Evolutionary conservation across 2,888 invertebrate genomes (phyloP).

Genomic region (Brassicogethes aeneus): DNA sequence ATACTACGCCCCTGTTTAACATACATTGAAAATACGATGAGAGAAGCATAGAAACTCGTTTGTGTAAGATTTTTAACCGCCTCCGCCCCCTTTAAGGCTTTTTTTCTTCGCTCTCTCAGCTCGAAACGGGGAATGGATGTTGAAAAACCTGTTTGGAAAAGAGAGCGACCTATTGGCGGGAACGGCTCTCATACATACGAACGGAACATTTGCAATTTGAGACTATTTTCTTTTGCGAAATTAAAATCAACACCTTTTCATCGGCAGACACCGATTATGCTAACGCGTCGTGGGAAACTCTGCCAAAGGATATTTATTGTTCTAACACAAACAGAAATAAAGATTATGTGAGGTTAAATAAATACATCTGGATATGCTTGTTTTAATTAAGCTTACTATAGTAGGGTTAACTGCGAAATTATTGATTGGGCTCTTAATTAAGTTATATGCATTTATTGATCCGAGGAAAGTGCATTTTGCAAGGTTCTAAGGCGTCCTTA

Average conservation of each 20-base stretch:
- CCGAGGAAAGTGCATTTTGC: too few species aligned
- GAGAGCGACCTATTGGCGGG: conserved; percentile 15
- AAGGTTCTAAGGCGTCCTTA: too few species aligned
- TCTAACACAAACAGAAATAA: too few species aligned
- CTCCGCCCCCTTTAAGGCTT: conserved; percentile 38
- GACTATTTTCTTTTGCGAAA: conserved; percentile 28
- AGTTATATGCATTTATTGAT: too few species aligned
- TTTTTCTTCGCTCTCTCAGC: conserved; percentile 16
- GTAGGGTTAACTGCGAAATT: too few species aligned
- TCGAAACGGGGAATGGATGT: conserved; percentile 28
- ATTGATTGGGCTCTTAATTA: too few species aligned
- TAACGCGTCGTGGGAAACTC: conserved; percentile 1
- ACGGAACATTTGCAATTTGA: conserved; percentile 26
- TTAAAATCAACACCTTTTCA: conserved; percentile 30
- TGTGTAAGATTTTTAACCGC: conserved; percentile 36
- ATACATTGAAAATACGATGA: not conserved
- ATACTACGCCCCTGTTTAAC: not conserved
- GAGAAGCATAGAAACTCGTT: conserved; percentile 23
- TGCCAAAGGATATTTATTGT: too few species aligned
- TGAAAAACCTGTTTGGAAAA: conserved; percentile 37
- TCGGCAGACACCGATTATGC: conserved; percentile 3
- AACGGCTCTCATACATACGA: conserved; percentile 17
- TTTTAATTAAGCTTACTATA: too few species aligned
- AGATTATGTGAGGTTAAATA: too few species aligned
- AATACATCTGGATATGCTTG: too few species aligned